These are phyloP conservation scores for Pseudachorutes palmiensis DNA, from an alignment of 1,140 invertebrate species.

Conservation along the genomic window DNA sequence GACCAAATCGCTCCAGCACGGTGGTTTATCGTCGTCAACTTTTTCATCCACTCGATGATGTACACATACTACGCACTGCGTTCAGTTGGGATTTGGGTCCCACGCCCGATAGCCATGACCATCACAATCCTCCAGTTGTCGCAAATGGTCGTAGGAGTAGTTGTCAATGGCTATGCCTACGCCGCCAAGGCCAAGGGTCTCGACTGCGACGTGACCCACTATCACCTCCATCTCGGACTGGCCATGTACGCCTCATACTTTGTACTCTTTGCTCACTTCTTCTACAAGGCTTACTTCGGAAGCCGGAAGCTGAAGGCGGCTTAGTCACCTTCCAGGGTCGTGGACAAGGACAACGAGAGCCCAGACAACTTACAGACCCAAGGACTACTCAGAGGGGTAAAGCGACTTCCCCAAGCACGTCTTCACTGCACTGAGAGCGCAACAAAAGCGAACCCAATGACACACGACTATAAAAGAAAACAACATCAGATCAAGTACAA, in stretches of 20 bases:
- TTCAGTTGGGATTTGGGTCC: constrained; percentile 77
- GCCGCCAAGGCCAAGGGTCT: constrained; percentile 52
- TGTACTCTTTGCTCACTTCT: constrained; percentile 17
- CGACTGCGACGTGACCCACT: constrained; percentile 73
- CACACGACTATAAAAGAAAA: too few species aligned
- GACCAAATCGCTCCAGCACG: constrained; percentile 90
- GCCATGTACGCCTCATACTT: constrained; percentile 71
- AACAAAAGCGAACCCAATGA: too few species aligned
- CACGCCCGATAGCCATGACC: constrained; percentile 76
- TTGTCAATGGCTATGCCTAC: constrained; percentile 79
- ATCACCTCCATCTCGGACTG: constrained; percentile 80
- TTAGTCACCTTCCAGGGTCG: too few species aligned
- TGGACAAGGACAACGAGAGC: too few species aligned
- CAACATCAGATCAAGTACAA: too few species aligned
- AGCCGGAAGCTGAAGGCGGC: neutral
- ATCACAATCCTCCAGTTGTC: constrained; percentile 85
- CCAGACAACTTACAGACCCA: too few species aligned
- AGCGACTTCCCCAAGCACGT: too few species aligned
- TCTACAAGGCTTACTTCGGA: constrained; percentile 11
- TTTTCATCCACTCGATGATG: constrained; percentile 94
- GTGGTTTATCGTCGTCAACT: constrained; percentile 99
- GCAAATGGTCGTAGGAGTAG: constrained; percentile 94
- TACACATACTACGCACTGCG: constrained; percentile 91
- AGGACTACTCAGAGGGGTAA: too few species aligned
- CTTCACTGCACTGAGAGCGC: too few species aligned